phyloP scores from a whole-genome alignment of 2,888 invertebrate genomes.

The Blera fallax region DNA sequence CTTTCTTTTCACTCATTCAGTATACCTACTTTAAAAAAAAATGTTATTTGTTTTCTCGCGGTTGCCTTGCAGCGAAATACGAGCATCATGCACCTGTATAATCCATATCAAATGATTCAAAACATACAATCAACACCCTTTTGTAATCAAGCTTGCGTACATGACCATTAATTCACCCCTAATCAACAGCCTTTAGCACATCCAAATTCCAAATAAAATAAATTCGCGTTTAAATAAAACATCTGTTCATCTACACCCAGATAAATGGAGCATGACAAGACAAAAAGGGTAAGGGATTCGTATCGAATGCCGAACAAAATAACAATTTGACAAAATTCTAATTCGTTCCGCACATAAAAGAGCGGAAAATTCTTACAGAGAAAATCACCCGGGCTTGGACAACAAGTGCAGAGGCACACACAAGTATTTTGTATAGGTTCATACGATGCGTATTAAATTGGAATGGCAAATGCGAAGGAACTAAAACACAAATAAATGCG shows the following conservation, averaged over 20 bases:
- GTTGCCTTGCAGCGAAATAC: neutral
- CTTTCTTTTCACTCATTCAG: neutral
- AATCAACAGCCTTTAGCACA: slow-evolving; percentile 77
- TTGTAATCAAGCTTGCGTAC: slow-evolving; percentile 74
- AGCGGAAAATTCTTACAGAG: slow-evolving; percentile 57
- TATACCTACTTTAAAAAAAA: neutral
- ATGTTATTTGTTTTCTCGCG: slow-evolving; percentile 22
- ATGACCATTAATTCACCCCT: slow-evolving; percentile 82
- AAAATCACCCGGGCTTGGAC: slow-evolving; percentile 37
- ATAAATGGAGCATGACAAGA: slow-evolving; percentile 82
- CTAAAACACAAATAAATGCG: slow-evolving; percentile 71
- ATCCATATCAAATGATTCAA: slow-evolving; percentile 70
- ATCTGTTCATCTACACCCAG: slow-evolving; percentile 82
- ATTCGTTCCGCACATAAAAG: slow-evolving; percentile 80
- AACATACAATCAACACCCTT: slow-evolving; percentile 72
- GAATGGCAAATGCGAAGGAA: slow-evolving; percentile 63
- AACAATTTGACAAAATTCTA: slow-evolving; percentile 81
- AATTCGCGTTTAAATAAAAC: slow-evolving; percentile 81
- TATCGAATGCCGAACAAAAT: slow-evolving; percentile 78
- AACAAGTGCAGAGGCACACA: slow-evolving; percentile 63
- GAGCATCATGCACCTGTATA: slow-evolving; percentile 66
- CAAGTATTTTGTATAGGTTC: slow-evolving; percentile 9
- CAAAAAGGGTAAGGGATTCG: slow-evolving; percentile 76
- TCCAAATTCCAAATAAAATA: slow-evolving; percentile 77
- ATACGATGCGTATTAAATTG: slow-evolving; percentile 65